Percentiles rank a stretch among this genome's conserved stretches.
These are phyloP conservation scores for Coryphaenoides rupestris DNA, from an alignment of 2,113 vertebrate species.

Conservation along the genomic window DNA sequence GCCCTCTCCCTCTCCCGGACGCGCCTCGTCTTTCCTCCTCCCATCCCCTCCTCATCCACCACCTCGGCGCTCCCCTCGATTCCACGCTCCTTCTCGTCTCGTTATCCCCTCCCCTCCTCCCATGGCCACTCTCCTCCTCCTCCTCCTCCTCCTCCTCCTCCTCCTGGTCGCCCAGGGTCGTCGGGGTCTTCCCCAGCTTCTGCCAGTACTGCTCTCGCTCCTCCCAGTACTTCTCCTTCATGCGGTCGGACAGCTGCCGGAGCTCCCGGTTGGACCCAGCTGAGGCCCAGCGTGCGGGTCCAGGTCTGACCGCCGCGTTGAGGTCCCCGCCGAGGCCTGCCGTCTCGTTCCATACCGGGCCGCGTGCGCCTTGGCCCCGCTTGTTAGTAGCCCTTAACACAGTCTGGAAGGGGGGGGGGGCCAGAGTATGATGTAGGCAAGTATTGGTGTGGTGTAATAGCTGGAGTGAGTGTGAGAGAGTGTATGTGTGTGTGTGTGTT, in stretches of 20 bases:
- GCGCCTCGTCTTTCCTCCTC: background rate
- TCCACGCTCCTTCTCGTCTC: background rate
- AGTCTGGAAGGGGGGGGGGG: too few species aligned
- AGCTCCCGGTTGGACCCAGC: constrained; percentile 71
- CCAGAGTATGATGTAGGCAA: too few species aligned
- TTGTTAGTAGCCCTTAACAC: constrained; percentile 85
- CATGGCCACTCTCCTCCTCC: background rate
- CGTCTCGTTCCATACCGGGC: constrained; percentile 82
- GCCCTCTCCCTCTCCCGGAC: background rate
- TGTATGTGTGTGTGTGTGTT: too few species aligned
- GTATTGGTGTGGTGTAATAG: too few species aligned
- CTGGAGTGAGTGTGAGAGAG: too few species aligned
- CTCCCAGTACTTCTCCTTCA: constrained; percentile 81
- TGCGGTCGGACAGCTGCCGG: constrained; percentile 72
- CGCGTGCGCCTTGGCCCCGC: constrained; percentile 78
- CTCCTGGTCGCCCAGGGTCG: too few species aligned
- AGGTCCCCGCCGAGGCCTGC: constrained; percentile 75
- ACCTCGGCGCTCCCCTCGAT: too few species aligned
- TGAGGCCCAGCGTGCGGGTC: constrained; percentile 70
- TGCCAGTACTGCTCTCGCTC: constrained; percentile 80
- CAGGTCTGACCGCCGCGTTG: constrained; percentile 71
- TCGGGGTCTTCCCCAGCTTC: constrained; percentile 60
- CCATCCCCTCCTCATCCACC: too few species aligned
- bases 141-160: too few species aligned
- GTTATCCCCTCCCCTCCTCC: background rate